These are phyloP conservation scores for Noctua janthe DNA, from an alignment of 2,888 invertebrate species.

Conservation along the genomic window DNA sequence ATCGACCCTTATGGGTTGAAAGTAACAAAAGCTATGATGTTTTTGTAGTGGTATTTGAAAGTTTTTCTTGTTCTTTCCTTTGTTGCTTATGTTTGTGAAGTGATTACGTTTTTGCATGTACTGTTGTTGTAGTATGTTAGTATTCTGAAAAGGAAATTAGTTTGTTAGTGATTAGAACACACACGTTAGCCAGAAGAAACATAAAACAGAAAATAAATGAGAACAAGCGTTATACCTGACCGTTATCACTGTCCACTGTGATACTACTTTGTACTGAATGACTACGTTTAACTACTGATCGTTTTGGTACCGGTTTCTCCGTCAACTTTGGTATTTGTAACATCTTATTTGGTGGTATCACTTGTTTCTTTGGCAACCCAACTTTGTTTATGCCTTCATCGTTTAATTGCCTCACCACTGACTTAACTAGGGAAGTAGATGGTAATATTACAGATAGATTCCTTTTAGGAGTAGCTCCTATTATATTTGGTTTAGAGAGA, in stretches of 20 bases:
- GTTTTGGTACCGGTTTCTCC: conserved; percentile 88
- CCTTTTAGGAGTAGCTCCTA: conserved; percentile 86
- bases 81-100: conserved; percentile 88
- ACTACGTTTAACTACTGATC: conserved; percentile 84
- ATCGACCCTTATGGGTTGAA: conserved; percentile 92
- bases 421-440: conserved; percentile 86
- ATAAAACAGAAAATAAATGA: conserved; percentile 63
- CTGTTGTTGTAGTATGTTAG: conserved; percentile 90
- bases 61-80: conserved; percentile 91
- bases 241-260: conserved; percentile 79
- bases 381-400: conserved; percentile 84
- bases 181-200: conserved; percentile 64
- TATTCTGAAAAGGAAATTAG: conserved; percentile 90
- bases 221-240: conserved; percentile 86
- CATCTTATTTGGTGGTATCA: conserved; percentile 86
- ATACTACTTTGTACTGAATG: conserved; percentile 86
- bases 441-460: conserved; percentile 80
- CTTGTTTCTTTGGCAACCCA: conserved; percentile 84
- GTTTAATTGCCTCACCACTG: conserved; percentile 85
- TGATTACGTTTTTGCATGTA: conserved; percentile 90
- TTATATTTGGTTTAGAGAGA: conserved; percentile 84
- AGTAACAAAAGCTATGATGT: conserved; percentile 92
- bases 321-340: conserved; percentile 88
- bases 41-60: conserved; percentile 92
- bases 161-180: conserved; percentile 82